Base-by-base conservation (phyloP, 2,113 vertebrate species). In the Scartelaos histophorus region DNA sequence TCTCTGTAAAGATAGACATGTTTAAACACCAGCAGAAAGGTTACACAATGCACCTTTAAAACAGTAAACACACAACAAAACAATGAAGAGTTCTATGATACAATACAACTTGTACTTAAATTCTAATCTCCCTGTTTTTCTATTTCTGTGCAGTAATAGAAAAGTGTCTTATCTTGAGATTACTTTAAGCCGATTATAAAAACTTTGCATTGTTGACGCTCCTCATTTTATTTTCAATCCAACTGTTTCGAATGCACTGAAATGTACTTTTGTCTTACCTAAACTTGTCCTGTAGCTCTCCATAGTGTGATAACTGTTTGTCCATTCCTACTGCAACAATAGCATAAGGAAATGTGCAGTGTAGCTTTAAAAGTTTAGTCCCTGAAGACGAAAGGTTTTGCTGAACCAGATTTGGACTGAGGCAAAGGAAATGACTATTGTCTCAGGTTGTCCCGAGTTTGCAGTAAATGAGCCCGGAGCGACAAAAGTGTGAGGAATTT, bases 161-260 rank as follows among this genome's bases (percentile, higher is more conserved):
- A 56, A 61, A 25, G 25, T 61, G 6, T 25, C 58, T 61, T 61
- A 61, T 61, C 58, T 34, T 61, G 24, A 25, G 15, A 61, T 13
- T 58, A n/a, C n/a, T 61, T 34, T 61, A 61, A 61, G 58, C 58
- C 58, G 58, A 61, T 61, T 61, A 61, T 34, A 61, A 29, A 17
- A 61, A 34, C 53, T n/a, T 11, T 21, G 9, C 24, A 17, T 5
- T 9, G 25, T 13, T 34, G 58, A 61, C 22, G 17, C 58, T 34
- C 58, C 7, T 13, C 24, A 7, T 6, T 61, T 58, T 61, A 29
- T 34, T 17, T 34, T 16, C 58, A 61, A 15, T 61, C 58, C 25
- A 24, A 34, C 24, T 15, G 19, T 34, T 61, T 34, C 24, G 34
- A 9, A 61, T 16, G 25, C 58, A 19, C 10, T 34, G 24, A 34